Evolutionary conservation across 2,888 invertebrate species (phyloP).

Genomic region (Odontothrips loti): DNA sequence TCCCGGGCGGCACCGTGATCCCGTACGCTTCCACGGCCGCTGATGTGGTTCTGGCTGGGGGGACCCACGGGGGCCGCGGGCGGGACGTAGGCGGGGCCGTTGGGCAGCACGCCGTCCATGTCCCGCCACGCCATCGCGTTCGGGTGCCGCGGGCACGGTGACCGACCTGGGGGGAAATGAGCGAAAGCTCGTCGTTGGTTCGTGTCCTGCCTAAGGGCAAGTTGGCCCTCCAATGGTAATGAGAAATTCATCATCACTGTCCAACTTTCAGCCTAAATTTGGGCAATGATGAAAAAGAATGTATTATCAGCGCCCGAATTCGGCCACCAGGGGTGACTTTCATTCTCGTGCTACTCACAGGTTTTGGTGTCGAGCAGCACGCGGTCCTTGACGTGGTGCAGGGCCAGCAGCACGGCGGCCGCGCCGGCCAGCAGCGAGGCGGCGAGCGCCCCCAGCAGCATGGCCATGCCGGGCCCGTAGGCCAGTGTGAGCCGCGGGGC

Average conservation of each 20-base stretch:
- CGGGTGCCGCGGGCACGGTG: slow-evolving; percentile 9
- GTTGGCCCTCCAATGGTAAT: too few relatives aligned
- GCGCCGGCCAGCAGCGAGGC: slow-evolving; percentile 7
- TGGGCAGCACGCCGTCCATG: slow-evolving; percentile 9
- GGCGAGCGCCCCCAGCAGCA: slow-evolving; percentile 8
- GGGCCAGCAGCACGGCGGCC: slow-evolving; percentile 10
- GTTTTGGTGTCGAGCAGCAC: background rate
- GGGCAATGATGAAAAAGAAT: too few relatives aligned
- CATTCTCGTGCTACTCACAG: too few relatives aligned
- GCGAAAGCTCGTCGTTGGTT: too few relatives aligned
- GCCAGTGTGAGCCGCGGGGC: background rate
- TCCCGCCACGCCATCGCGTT: slow-evolving; percentile 5
- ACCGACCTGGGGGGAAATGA: background rate
- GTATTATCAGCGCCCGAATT: too few relatives aligned
- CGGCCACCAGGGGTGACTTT: too few relatives aligned
- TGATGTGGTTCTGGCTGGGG: background rate
- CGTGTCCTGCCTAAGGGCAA: too few relatives aligned
- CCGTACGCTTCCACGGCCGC: background rate
- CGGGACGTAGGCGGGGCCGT: slow-evolving; percentile 13
- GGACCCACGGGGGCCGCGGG: background rate
- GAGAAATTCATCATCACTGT: too few relatives aligned
- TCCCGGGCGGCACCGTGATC: background rate
- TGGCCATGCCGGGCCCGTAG: slow-evolving; percentile 1
- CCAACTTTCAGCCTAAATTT: too few relatives aligned
- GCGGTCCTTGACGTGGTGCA: slow-evolving; percentile 22